phyloP scores from a whole-genome alignment of 1,140 invertebrate genomes.

The Cotesia chilonis region DNA sequence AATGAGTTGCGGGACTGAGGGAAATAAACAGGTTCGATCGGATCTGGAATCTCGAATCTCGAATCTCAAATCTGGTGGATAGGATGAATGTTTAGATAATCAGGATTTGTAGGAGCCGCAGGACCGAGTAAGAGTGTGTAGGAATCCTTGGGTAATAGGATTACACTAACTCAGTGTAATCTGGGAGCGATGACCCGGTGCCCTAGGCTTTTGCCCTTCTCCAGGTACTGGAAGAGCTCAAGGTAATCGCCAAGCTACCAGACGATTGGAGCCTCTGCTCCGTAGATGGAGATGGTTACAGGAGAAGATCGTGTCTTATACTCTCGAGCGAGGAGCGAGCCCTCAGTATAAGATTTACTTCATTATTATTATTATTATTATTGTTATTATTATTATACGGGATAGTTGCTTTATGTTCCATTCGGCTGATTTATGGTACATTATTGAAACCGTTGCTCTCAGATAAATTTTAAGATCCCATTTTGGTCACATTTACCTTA shows the following conservation, averaged over 20 bases:
- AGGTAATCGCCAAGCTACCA: conserved; percentile 37
- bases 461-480: too few species aligned
- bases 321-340: background rate
- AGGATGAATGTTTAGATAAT: too few species aligned
- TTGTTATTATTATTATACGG: too few species aligned
- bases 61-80: too few species aligned
- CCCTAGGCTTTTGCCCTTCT: conserved; percentile 24
- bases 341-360: background rate
- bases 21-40: too few species aligned
- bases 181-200: conserved; percentile 46
- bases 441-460: too few species aligned
- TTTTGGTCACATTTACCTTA: too few species aligned
- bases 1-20: too few species aligned
- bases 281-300: conserved; percentile 34
- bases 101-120: background rate
- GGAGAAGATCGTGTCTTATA: conserved; percentile 15
- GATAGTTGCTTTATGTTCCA: too few species aligned
- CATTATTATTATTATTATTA: background rate
- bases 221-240: conserved; percentile 41
- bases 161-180: conserved; percentile 45
- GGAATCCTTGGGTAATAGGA: conserved; percentile 39
- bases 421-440: too few species aligned
- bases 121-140: background rate
- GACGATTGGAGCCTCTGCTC: conserved; percentile 15
- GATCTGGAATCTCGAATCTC: too few species aligned